Evolutionary conservation across 2,797 vertebrate species (phyloP).

Genomic region (Falco biarmicus): DNA sequence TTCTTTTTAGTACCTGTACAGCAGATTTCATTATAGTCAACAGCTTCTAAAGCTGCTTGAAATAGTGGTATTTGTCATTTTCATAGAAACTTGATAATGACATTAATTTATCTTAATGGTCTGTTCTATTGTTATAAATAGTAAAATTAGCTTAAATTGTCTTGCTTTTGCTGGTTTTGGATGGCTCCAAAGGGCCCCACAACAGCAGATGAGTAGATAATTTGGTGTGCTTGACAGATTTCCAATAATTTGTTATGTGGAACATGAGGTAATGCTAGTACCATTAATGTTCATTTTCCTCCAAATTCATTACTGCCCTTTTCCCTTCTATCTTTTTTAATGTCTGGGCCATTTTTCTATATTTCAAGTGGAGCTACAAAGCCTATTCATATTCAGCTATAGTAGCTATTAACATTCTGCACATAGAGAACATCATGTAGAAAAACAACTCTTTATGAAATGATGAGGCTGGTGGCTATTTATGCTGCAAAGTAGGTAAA

Average conservation of each 20-base stretch:
- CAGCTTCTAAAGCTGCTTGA: slow-evolving; percentile 99
- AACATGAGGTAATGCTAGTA: slow-evolving; percentile 99
- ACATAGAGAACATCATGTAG: slow-evolving; percentile 80
- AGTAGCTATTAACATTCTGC: slow-evolving; percentile 86
- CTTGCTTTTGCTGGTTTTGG: slow-evolving; percentile 98
- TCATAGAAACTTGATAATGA: slow-evolving; percentile 99
- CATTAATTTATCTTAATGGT: slow-evolving; percentile 99
- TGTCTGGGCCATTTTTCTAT: slow-evolving; percentile 92
- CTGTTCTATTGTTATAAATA: slow-evolving; percentile 99
- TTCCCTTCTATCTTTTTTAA: slow-evolving; percentile 99
- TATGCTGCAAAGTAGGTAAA: slow-evolving; percentile 65
- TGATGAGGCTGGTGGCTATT: slow-evolving; percentile 72
- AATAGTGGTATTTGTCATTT: slow-evolving; percentile 99
- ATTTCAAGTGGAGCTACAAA: slow-evolving; percentile 93
- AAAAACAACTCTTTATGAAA: slow-evolving; percentile 82
- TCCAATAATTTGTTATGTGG: slow-evolving; percentile 99
- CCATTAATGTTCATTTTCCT: slow-evolving; percentile 99
- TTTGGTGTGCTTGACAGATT: slow-evolving; percentile 99
- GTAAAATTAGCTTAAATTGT: slow-evolving; percentile 99
- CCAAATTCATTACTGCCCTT: slow-evolving; percentile 99
- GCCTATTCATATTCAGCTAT: slow-evolving; percentile 86
- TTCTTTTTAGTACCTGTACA: slow-evolving; percentile 99
- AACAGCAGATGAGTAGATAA: slow-evolving; percentile 97
- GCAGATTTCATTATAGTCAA: slow-evolving; percentile 99
- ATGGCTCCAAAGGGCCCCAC: slow-evolving; percentile 94